These are phyloP conservation scores for Microdon myrmicae DNA, from an alignment of 2,888 invertebrate genomes.

Conservation along the genomic window DNA sequence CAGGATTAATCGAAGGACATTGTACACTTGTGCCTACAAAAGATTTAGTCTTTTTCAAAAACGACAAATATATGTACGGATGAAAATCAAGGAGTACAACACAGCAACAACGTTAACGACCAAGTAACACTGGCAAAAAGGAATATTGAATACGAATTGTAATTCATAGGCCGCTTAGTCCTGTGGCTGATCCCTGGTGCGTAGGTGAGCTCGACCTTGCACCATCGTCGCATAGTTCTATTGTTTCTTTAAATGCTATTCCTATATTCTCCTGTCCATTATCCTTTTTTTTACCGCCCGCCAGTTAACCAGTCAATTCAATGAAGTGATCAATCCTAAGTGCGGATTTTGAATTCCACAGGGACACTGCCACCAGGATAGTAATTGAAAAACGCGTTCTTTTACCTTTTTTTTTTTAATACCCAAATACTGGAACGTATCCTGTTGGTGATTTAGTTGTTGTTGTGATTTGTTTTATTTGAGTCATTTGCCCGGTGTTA, in stretches of 20 bases:
- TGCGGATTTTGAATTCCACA: conserved; percentile 38
- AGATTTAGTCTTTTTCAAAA: conserved; percentile 20
- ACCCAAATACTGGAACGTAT: too few species aligned
- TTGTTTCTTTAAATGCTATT: conserved; percentile 48
- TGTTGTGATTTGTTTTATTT: conserved; percentile 3
- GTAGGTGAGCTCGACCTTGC: conserved; percentile 38
- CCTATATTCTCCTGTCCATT: conserved; percentile 34
- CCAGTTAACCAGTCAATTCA: conserved; percentile 27
- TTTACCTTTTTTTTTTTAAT: too few species aligned
- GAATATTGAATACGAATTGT: conserved; percentile 25
- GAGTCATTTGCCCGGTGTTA: conserved; percentile 8
- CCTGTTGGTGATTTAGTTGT: conserved; percentile 33
- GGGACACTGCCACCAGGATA: conserved; percentile 6
- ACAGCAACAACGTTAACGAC: conserved; percentile 5
- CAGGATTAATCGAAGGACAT: conserved; percentile 30
- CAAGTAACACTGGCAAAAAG: conserved; percentile 12
- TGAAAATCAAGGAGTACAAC: not conserved
- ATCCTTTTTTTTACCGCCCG: conserved; percentile 26
- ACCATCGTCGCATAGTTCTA: conserved; percentile 11
- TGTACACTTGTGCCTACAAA: conserved; percentile 26
- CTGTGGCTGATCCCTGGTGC: conserved; percentile 19
- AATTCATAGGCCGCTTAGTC: conserved; percentile 13
- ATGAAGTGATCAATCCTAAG: conserved; percentile 45
- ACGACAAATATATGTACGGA: conserved; percentile 1
- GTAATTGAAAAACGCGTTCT: conserved; percentile 38